These are phyloP conservation scores for Myanophis thanlyinensis DNA, from an alignment of 2,113 vertebrate genomes.

Conservation along the genomic window DNA sequence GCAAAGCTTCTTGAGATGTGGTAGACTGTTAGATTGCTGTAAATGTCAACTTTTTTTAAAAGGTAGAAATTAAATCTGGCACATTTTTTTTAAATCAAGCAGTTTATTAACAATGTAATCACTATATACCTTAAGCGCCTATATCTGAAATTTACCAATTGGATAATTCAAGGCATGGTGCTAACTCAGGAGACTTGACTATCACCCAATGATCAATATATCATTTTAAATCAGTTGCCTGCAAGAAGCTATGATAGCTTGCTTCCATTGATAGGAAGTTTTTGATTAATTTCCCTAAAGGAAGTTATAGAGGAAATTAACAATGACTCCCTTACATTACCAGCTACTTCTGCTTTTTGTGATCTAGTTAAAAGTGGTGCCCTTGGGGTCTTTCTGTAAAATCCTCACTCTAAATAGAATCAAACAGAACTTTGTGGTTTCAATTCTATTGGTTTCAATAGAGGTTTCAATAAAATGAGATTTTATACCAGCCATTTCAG, in stretches of 20 bases:
- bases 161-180: not conserved
- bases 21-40: not conserved
- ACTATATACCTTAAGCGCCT: not conserved
- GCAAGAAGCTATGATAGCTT: not conserved
- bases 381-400: not conserved
- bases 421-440: not conserved
- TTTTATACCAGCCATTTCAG: not conserved
- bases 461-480: no score
- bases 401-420: not conserved
- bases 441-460: no score
- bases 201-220: not conserved
- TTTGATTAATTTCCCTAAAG: not conserved
- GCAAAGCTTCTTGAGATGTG: not conserved
- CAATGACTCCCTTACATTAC: not conserved
- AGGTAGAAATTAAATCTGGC: not conserved
- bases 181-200: not conserved
- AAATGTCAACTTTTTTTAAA: not conserved
- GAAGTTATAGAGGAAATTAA: not conserved
- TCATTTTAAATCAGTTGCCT: not conserved
- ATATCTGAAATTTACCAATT: not conserved
- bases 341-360: not conserved
- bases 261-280: not conserved
- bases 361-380: not conserved
- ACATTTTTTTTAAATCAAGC: not conserved
- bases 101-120: not conserved